Evolutionary conservation across 2,888 invertebrate species (phyloP).

Genomic region (Muschampia plurimacula): DNA sequence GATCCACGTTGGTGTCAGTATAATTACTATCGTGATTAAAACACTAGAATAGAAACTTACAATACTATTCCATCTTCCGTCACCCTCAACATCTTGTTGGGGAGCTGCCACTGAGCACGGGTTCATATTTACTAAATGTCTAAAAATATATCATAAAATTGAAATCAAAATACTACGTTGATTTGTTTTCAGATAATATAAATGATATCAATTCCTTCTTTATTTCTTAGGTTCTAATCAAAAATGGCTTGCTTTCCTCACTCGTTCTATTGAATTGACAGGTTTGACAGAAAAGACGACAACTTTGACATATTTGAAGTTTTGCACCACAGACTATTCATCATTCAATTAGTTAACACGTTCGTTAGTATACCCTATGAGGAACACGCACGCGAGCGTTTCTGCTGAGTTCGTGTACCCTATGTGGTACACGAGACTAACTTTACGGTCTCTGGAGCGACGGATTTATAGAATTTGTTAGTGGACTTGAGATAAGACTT

Average conservation of each 20-base stretch:
- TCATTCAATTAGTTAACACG: too few relatives aligned
- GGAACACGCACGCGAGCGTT: too few relatives aligned
- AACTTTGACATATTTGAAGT: neutral
- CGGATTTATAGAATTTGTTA: too few relatives aligned
- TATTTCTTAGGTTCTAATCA: constrained; percentile 17
- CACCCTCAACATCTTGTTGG: constrained; percentile 92
- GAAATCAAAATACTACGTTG: constrained; percentile 32
- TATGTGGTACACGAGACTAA: too few relatives aligned
- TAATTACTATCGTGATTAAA: constrained; percentile 20
- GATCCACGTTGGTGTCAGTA: constrained; percentile 25
- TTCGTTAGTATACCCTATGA: too few relatives aligned
- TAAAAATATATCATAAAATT: constrained; percentile 34
- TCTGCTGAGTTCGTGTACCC: too few relatives aligned
- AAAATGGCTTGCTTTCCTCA: constrained; percentile 20
- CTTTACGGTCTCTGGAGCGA: too few relatives aligned
- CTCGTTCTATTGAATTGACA: too few relatives aligned
- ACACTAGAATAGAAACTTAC: constrained; percentile 60
- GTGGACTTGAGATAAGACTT: too few relatives aligned
- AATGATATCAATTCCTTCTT: constrained; percentile 11
- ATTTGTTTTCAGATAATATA: constrained; percentile 34
- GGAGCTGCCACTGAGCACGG: constrained; percentile 89
- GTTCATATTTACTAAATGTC: constrained; percentile 85
- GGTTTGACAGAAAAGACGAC: constrained; percentile 17
- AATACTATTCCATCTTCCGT: constrained; percentile 94
- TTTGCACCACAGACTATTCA: too few relatives aligned